Evolutionary conservation across 2,888 invertebrate genomes (phyloP).

Genomic region (Harmothoe impar): DNA sequence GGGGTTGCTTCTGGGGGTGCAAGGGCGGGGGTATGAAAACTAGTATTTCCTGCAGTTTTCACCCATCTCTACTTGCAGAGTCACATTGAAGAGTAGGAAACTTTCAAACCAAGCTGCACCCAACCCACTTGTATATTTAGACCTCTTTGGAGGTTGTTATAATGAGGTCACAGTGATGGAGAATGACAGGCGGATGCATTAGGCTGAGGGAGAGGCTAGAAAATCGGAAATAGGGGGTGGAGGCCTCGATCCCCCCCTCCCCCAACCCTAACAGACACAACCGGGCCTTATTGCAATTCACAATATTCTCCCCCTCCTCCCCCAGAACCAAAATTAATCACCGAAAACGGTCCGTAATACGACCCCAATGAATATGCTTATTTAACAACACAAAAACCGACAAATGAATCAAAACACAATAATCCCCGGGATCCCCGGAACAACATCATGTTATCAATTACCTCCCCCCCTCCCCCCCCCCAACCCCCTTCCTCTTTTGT

Average conservation of each 20-base stretch:
- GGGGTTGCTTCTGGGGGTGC: background rate
- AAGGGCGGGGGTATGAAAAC: slow-evolving; percentile 11
- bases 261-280: too few species aligned
- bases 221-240: too few species aligned
- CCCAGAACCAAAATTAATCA: slow-evolving; percentile 46
- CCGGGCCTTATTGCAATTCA: background rate
- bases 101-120: too few species aligned
- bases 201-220: too few species aligned
- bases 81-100: too few species aligned
- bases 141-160: too few species aligned
- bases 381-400: slow-evolving; percentile 20
- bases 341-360: background rate
- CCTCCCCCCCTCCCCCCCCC: background rate
- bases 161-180: too few species aligned
- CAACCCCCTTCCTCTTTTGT: too few species aligned
- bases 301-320: background rate
- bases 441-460: slow-evolving; percentile 55
- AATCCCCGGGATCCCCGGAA: background rate
- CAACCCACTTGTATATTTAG: too few species aligned
- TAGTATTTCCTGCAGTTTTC: background rate
- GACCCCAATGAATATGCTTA: slow-evolving; percentile 60
- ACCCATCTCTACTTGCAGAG: too few species aligned
- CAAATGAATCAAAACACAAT: slow-evolving; percentile 48
- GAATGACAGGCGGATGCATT: too few species aligned
- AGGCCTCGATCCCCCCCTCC: background rate